phyloP scores from a whole-genome alignment of 2,888 invertebrate species.

The Trachelus tabidus region DNA sequence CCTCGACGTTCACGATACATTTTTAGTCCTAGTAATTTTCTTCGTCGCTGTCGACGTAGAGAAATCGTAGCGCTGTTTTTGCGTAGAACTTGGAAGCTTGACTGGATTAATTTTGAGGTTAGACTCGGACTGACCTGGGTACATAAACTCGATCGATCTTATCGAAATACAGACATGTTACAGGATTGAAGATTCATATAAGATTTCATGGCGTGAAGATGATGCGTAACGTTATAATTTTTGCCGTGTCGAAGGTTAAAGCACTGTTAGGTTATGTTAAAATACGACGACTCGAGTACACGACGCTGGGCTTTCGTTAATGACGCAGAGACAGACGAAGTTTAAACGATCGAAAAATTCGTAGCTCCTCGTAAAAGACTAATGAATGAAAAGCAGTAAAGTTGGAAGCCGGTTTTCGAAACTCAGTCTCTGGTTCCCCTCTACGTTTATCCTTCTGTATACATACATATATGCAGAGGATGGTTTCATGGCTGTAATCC shows the following conservation, averaged over 20 bases:
- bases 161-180: neutral
- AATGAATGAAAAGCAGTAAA: constrained; percentile 12
- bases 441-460: neutral
- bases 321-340: neutral
- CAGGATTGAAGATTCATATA: neutral
- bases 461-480: neutral
- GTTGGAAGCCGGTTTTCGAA: neutral
- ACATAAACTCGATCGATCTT: neutral
- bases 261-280: neutral
- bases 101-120: neutral
- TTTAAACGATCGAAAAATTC: constrained; percentile 5
- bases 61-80: neutral
- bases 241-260: neutral
- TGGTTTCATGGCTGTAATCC: neutral
- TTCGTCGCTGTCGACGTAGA: neutral
- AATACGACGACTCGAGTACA: neutral
- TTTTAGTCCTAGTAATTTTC: neutral
- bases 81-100: neutral
- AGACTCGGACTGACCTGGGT: neutral
- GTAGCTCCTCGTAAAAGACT: constrained; percentile 11
- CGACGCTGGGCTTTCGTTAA: neutral
- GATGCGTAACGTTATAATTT: neutral
- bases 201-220: neutral
- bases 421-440: neutral
- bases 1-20: constrained; percentile 6